Base-by-base conservation (phyloP, 2,113 vertebrate genomes). In the Eolophus roseicapilla region DNA sequence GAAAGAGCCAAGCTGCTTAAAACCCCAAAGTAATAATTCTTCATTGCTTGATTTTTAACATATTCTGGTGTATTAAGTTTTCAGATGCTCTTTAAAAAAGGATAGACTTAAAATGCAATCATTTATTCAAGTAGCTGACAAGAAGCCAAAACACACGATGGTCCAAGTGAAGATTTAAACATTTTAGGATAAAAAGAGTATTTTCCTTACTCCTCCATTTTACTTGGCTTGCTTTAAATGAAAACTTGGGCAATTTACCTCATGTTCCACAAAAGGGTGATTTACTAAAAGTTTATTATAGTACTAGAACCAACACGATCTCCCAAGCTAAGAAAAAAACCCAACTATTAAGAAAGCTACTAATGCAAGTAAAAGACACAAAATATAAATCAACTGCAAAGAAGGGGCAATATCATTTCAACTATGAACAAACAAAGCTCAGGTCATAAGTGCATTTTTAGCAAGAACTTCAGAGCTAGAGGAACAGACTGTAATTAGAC, bases 401-500 rank as follows among this genome's bases (percentile, higher is more conserved):
- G 43, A 87, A 78, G 1, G 21, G 29, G 25, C 43, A 83, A 35
- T 41, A 44, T 47, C 27, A 68, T 74, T 92, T 83, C 63, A 83
- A 20, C 33, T 21, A 47, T 49, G 82, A 74, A 52, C 86, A 88
- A 94, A 78, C 0, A 7, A 81, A 94, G 88, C 88, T 49, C 49
- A 75, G 68, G 35, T 83, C 39, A 0, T 84, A 84, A 92, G 82
- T 77, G 90, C 75, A 81, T 88, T 97, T 95, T 90, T 94, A 97
- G 82, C 74, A 96, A 86, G 90, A 97, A 96, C 71, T 90, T 81
- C 21, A n/a, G 74, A 84, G 89, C 94, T 88, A 78, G 44, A 92
- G 82, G 74, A 93, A 92, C 75, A 93, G 55, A 64, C 83, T 97
- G 93, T 96, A 96, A 94, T 91, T 79, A 95, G 93, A 97, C 84